These are phyloP conservation scores for Aplochiton taeniatus DNA, from an alignment of 2,797 vertebrate species.

Conservation along the genomic window DNA sequence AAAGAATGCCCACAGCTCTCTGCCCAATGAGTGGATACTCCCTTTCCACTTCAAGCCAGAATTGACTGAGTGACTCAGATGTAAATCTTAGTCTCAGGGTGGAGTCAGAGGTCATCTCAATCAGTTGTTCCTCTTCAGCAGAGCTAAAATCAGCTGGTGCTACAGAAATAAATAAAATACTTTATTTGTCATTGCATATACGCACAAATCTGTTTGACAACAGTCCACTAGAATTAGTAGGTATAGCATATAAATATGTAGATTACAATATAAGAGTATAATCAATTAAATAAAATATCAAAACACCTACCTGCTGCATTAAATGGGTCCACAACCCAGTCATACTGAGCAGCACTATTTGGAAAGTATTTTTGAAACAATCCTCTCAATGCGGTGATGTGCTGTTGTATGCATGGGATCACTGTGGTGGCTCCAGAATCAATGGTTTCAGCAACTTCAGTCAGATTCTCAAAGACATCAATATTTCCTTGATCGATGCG, in stretches of 20 bases:
- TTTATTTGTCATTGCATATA: too few species aligned
- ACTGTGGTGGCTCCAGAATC: constrained; percentile 20
- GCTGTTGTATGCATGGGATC: constrained; percentile 23
- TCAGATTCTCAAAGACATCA: constrained; percentile 25
- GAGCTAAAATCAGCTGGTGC: constrained; percentile 26
- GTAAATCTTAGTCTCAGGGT: constrained; percentile 18
- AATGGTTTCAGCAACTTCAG: constrained; percentile 19
- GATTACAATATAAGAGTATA: too few species aligned
- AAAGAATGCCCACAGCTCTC: too few species aligned
- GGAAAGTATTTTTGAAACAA: constrained; percentile 16
- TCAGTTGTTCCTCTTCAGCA: constrained; percentile 15
- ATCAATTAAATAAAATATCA: too few species aligned
- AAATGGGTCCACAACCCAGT: constrained; percentile 11
- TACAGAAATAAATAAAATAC: too few species aligned
- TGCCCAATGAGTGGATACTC: constrained; percentile 19
- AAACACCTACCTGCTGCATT: neutral
- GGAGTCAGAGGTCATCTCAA: constrained; percentile 18
- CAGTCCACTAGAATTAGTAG: too few species aligned
- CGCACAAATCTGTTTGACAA: too few species aligned
- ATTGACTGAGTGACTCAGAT: constrained; percentile 10
- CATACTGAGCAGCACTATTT: constrained; percentile 9
- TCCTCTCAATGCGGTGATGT: constrained; percentile 14
- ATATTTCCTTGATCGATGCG: constrained; percentile 28
- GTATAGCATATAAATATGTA: neutral
- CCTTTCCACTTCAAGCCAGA: constrained; percentile 14